Conservation (phyloP, 2,113 vertebrate species). For the Lonchura striata region DNA sequence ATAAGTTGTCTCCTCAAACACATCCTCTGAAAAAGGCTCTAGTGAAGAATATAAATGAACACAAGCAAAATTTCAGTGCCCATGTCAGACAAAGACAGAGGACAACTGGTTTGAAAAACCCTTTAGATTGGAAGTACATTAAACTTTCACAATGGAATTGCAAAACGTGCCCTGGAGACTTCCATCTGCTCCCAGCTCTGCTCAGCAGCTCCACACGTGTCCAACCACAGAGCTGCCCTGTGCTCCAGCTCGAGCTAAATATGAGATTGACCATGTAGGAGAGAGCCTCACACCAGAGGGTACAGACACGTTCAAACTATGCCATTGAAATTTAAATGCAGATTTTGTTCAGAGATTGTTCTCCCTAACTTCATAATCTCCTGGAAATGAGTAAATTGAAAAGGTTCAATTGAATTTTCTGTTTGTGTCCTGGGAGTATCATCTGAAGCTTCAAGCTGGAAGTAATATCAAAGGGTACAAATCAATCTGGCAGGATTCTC, state of each 20-base stretch:
- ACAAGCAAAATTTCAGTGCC: not conserved
- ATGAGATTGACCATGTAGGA: not conserved
- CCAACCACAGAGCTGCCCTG: not conserved
- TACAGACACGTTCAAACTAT: not conserved
- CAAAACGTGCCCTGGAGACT: not conserved
- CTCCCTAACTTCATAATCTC: not conserved
- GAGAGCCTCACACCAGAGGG: not conserved
- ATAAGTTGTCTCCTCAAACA: not conserved
- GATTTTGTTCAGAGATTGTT: not conserved
- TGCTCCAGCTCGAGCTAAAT: fast-evolving
- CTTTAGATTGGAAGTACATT: not conserved
- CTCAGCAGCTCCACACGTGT: fast-evolving
- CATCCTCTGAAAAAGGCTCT: not conserved
- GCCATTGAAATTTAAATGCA: not conserved
- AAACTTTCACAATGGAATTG: not conserved
- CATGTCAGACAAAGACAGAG: not conserved
- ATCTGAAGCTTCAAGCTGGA: not conserved
- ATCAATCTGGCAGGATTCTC: slow-evolving; percentile 23
- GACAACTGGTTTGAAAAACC: not conserved
- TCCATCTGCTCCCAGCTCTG: not conserved
- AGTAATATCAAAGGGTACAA: not conserved
- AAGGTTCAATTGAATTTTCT: not conserved
- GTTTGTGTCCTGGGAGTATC: not conserved
- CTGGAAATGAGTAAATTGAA: not conserved
- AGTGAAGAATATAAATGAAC: not conserved